Base-by-base conservation (phyloP, 2,888 invertebrate genomes). In the Melinaea marsaeus region DNA sequence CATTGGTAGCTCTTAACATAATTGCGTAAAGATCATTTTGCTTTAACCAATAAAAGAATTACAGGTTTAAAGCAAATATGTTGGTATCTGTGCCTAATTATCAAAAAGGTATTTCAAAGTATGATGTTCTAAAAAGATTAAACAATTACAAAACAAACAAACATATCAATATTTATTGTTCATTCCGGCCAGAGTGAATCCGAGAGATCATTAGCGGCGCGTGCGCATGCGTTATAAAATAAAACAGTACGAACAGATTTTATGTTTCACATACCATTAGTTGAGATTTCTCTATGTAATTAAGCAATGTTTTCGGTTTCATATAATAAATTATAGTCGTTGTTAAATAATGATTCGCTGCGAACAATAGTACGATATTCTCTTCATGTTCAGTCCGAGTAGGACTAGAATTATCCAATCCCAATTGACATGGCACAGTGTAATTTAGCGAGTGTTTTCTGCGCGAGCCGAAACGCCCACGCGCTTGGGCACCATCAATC, bases 141-240 rank as follows among this genome's bases (percentile, higher is more conserved):
- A 42, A 11, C 51, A 51, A 51, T 51, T 51, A 51, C 32, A 22
- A 32, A 32, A 51, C 51, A 51, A 51, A 51, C 32, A 51, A 51
- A 51, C n/a, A 51, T 32, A 51, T 51, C 51, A 51, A 51, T 51
- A 51, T 32, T 51, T 51, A 51, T 51, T 51, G 51, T 51, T 51
- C 51, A 32, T 51, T 51, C 32, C 32, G 32, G 51, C 32, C 32
- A 62, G 59, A 76, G 73, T 75, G 79, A 84, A 85, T 81, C 68
- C 80, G 22, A 47, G 64, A 69, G 74, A 79, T 86, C 87, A 86
- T 89, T 87, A 88, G 79, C 60, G 83, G 79, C 87, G 85, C 87
- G 87, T 85, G 86, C 84, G 77, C 72, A 65, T 81, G 80, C 78
- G 80, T 84, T 76, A 85, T 86, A 85, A 85, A 74, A 84, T 83